Conservation (phyloP, 2,797 vertebrate genomes). For the Pseudomugil tenellus region DNA sequence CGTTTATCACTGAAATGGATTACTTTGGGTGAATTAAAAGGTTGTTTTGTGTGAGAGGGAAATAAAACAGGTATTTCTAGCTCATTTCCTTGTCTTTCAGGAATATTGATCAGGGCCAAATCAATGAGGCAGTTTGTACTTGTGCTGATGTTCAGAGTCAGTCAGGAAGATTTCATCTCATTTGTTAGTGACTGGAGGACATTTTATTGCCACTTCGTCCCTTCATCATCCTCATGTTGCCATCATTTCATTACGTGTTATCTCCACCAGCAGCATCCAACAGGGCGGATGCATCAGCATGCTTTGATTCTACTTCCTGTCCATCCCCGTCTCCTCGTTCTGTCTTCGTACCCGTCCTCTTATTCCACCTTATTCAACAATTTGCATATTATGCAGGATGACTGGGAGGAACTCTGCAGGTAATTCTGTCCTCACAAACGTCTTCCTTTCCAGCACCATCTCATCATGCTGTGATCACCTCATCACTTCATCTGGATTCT, state of each 20-base stretch:
- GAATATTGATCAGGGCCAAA: constrained; percentile 54
- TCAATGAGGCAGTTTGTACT: constrained; percentile 54
- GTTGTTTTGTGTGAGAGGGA: constrained; percentile 32
- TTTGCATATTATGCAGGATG: constrained; percentile 37
- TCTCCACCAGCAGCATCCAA: too few relatives aligned
- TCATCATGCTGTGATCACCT: constrained; percentile 12
- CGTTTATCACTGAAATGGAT: constrained; percentile 58
- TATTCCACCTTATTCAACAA: too few relatives aligned
- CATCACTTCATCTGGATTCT: constrained; percentile 24
- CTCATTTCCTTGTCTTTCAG: constrained; percentile 45
- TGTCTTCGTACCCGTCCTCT: too few relatives aligned
- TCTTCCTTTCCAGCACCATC: constrained; percentile 12
- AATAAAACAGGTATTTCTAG: constrained; percentile 3
- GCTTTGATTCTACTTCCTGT: too few relatives aligned
- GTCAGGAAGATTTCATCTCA: constrained; percentile 47
- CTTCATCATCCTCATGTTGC: constrained; percentile 18
- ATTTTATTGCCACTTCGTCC: constrained; percentile 21
- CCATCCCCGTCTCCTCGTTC: too few relatives aligned
- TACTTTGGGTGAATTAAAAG: constrained; percentile 52
- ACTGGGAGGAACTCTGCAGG: constrained; percentile 37
- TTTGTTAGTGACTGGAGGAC: constrained; percentile 33
- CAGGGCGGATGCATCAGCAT: constrained; percentile 5
- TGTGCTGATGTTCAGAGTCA: constrained; percentile 43
- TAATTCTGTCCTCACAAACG: constrained; percentile 36
- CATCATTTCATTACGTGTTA: constrained; percentile 1